Conservation (phyloP, 37 sponge, comb jelly and placozoan genomes). For the Axinella damicornis region DNA sequence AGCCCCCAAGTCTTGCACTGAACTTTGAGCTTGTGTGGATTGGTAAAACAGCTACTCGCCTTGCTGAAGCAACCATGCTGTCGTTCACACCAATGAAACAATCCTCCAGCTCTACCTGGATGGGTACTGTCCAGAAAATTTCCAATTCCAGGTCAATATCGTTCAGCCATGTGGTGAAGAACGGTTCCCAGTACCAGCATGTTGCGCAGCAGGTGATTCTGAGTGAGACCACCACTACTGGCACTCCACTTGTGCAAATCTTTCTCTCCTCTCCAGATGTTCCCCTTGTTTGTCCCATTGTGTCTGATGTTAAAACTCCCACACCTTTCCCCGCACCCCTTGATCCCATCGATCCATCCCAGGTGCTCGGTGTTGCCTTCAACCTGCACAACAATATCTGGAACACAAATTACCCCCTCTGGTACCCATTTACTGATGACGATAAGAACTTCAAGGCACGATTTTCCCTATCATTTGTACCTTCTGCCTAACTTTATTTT, state of each 20-base stretch:
- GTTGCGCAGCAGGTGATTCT: constrained; percentile 27
- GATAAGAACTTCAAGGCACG: constrained; percentile 66
- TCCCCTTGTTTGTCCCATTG: constrained; percentile 67
- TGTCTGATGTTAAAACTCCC: not conserved
- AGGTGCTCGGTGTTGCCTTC: constrained; percentile 62
- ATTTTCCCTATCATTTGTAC: constrained; percentile 8
- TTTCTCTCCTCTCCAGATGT: constrained; percentile 42
- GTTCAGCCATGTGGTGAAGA: constrained; percentile 35
- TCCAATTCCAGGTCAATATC: not conserved
- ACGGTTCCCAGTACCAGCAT: constrained; percentile 71
- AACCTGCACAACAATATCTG: constrained; percentile 82
- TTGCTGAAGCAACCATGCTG: constrained; percentile 77
- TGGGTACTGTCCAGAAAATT: not conserved
- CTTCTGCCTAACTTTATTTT: no score
- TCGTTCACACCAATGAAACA: constrained; percentile 42
- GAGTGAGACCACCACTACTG: not conserved
- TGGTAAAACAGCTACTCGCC: constrained; percentile 65
- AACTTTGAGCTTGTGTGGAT: constrained; percentile 39
- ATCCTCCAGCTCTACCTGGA: not conserved
- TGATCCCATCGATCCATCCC: not conserved
- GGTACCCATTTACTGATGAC: constrained; percentile 61
- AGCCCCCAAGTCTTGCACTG: not conserved
- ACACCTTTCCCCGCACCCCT: constrained; percentile 58
- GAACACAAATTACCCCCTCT: constrained; percentile 81
- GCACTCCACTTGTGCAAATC: not conserved